Evolutionary conservation across 2,888 invertebrate genomes (phyloP).

Genomic region (Heliconius erato): DNA sequence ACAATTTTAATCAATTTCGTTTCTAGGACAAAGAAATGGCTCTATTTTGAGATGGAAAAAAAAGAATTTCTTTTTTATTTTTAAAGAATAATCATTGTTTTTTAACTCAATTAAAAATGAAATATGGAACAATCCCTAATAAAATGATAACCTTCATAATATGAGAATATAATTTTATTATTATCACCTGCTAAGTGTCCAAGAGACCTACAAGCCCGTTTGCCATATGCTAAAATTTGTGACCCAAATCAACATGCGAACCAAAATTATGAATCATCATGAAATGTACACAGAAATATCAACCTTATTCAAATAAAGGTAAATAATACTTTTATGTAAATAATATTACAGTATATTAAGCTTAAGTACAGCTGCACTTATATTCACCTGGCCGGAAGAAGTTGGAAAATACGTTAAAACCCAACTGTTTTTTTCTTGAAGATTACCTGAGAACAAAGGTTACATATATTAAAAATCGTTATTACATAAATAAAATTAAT

Average conservation of each 20-base stretch:
- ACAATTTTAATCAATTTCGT: too few species aligned
- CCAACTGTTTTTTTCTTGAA: slow-evolving; percentile 39
- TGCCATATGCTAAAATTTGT: slow-evolving; percentile 48
- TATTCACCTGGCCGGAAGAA: slow-evolving; percentile 50
- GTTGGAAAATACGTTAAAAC: slow-evolving; percentile 41
- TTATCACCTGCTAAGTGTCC: slow-evolving; percentile 43
- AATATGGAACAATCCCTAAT: not conserved
- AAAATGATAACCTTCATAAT: slow-evolving; percentile 9
- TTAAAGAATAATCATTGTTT: not conserved
- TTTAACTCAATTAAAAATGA: not conserved
- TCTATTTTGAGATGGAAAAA: not conserved
- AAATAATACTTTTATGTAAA: slow-evolving; percentile 20
- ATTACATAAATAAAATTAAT: not conserved
- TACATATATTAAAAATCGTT: not conserved
- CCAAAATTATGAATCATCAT: slow-evolving; percentile 26
- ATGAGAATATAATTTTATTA: slow-evolving; percentile 30
- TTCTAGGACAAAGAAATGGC: not conserved
- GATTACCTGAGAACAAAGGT: slow-evolving; percentile 14
- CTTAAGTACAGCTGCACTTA: slow-evolving; percentile 32
- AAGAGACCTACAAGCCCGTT: slow-evolving; percentile 38
- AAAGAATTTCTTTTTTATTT: not conserved
- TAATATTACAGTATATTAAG: not conserved
- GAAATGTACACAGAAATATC: slow-evolving; percentile 21
- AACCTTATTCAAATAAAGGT: slow-evolving; percentile 10
- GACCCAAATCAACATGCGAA: slow-evolving; percentile 40